Evolutionary conservation across 2,113 vertebrate species (phyloP).

Genomic region (Muscicapa adusta): DNA sequence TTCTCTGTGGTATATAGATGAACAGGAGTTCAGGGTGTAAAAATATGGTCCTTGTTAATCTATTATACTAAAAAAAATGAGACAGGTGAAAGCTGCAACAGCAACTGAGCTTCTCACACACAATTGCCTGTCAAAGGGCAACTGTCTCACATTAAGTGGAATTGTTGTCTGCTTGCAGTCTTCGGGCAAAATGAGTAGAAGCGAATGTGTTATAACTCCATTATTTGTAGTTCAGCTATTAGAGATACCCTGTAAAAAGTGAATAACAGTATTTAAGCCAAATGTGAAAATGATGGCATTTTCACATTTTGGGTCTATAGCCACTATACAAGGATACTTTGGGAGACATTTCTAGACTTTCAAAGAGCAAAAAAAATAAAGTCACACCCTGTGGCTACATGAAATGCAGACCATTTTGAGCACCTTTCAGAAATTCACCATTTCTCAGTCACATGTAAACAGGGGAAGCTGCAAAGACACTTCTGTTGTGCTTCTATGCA

Average conservation of each 20-base stretch:
- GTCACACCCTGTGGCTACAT: not conserved
- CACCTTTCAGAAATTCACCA: not conserved
- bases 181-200: not conserved
- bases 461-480: not conserved
- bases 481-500: not conserved
- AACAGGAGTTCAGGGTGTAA: not conserved
- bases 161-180: not conserved
- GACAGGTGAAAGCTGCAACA: not conserved
- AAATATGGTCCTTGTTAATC: not conserved
- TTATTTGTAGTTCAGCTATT: not conserved
- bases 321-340: not conserved
- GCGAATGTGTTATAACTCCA: not conserved
- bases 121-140: not conserved
- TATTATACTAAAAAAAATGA: not conserved
- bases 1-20: not conserved
- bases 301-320: not conserved
- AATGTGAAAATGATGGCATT: not conserved
- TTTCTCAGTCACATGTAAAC: not conserved
- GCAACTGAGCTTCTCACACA: not conserved
- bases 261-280: not conserved
- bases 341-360: not conserved
- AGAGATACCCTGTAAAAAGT: not conserved
- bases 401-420: not conserved
- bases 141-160: not conserved
- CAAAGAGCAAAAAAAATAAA: not conserved